Percentiles rank a stretch among this genome's conserved stretches.
Conservation (phyloP, 2,888 invertebrate genomes). For the Polydrusus pterygomalis region DNA sequence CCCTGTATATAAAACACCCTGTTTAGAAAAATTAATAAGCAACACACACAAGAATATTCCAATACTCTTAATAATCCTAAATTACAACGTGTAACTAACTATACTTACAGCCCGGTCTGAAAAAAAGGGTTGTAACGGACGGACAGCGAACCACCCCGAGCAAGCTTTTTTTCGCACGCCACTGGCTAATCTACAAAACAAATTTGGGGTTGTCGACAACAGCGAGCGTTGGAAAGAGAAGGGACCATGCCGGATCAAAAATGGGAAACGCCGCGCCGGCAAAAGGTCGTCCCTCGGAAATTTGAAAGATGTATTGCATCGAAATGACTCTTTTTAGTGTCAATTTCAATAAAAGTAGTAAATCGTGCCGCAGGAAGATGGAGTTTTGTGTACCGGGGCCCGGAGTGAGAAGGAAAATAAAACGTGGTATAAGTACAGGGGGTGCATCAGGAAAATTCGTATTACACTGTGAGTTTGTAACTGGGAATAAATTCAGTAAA, state of each 20-base stretch:
- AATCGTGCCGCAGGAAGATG: conserved; percentile 16
- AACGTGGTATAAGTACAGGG: not conserved
- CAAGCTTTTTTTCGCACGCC: not conserved
- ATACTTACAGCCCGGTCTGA: too few species aligned
- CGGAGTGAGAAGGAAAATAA: not conserved
- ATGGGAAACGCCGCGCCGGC: conserved; percentile 34
- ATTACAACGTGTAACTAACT: too few species aligned
- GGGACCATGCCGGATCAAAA: conserved; percentile 23
- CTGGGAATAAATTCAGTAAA: too few species aligned
- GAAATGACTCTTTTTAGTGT: conserved; percentile 45
- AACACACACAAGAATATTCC: too few species aligned
- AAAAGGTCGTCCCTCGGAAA: conserved; percentile 37
- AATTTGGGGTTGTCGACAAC: conserved; percentile 34
- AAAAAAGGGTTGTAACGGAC: too few species aligned
- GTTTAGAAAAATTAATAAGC: too few species aligned
- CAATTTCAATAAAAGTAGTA: conserved; percentile 35
- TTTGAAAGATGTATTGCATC: conserved; percentile 43
- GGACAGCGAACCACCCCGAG: too few species aligned
- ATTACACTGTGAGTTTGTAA: too few species aligned
- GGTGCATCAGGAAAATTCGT: too few species aligned
- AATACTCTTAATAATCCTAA: too few species aligned
- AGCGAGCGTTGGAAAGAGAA: conserved; percentile 35
- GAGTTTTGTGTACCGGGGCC: not conserved
- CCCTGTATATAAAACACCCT: too few species aligned
- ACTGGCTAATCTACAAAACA: conserved; percentile 15